phyloP scores from a whole-genome alignment of 1,140 invertebrate species.

The Leptestheria dahalacensis region DNA sequence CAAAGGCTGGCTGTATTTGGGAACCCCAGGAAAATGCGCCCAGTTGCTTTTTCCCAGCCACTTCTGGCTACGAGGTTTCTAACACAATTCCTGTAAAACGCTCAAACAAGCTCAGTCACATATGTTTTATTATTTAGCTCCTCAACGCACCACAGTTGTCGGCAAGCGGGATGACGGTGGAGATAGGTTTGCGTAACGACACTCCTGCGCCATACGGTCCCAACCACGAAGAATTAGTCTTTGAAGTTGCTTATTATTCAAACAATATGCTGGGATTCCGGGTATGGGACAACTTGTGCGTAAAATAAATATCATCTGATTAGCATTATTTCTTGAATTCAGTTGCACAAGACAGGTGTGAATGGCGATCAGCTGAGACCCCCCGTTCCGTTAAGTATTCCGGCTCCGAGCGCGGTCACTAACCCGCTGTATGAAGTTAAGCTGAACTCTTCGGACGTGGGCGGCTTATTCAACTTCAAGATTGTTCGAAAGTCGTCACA shows the following conservation, averaged over 20 bases:
- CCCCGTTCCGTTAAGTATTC: constrained; percentile 4
- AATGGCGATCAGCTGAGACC: neutral
- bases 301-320: neutral
- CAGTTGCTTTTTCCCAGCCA: neutral
- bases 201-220: constrained; percentile 1
- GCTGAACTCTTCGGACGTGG: neutral
- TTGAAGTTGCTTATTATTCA: constrained; percentile 6
- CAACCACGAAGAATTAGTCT: neutral
- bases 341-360: neutral
- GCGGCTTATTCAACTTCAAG: neutral
- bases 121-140: neutral
- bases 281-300: neutral
- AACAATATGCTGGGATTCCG: constrained; percentile 13
- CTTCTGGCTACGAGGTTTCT: neutral
- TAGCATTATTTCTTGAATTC: neutral
- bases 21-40: neutral
- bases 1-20: neutral
- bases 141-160: neutral
- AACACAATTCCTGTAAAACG: neutral
- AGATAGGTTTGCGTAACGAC: neutral
- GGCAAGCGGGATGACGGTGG: neutral
- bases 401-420: neutral
- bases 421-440: constrained; percentile 1
- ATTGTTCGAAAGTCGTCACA: neutral
- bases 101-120: neutral